Conservation (phyloP, 2,113 vertebrate species). For the Prunella fulvescens region DNA sequence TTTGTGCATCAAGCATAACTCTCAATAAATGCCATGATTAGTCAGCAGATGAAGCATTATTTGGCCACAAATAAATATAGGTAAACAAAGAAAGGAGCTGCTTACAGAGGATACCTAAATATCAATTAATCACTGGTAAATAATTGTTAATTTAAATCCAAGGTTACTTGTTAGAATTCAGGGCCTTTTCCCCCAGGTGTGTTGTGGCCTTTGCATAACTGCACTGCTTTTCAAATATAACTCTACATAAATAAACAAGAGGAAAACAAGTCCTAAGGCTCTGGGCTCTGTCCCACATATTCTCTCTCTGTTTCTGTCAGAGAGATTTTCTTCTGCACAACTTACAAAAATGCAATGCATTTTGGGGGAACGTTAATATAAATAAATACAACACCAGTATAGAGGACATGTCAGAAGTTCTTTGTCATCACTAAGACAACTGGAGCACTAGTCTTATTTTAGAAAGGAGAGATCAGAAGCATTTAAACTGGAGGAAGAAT, state of each 20-base stretch:
- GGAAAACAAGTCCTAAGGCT: not conserved
- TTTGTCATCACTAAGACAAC: not conserved
- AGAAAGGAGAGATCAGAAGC: not conserved
- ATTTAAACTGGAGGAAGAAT: not conserved
- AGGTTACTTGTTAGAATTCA: not conserved
- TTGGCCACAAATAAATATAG: not conserved
- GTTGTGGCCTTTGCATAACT: not conserved
- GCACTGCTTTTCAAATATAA: not conserved
- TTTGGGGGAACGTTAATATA: not conserved
- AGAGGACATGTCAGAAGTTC: not conserved
- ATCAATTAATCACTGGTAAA: not conserved
- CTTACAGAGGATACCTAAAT: not conserved
- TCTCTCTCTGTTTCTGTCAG: not conserved
- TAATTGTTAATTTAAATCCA: not conserved
- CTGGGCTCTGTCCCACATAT: not conserved
- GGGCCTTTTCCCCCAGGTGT: not conserved
- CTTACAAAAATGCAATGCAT: not conserved
- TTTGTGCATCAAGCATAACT: not conserved
- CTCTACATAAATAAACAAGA: not conserved
- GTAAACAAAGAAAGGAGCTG: not conserved
- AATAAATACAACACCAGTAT: not conserved
- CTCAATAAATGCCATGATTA: not conserved
- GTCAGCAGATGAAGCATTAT: not conserved
- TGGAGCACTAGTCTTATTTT: not conserved
- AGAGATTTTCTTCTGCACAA: not conserved